Percentiles rank a stretch among this genome's conserved stretches.
These are phyloP conservation scores for Coleophora deauratella DNA, from an alignment of 2,888 invertebrate species.

Conservation along the genomic window DNA sequence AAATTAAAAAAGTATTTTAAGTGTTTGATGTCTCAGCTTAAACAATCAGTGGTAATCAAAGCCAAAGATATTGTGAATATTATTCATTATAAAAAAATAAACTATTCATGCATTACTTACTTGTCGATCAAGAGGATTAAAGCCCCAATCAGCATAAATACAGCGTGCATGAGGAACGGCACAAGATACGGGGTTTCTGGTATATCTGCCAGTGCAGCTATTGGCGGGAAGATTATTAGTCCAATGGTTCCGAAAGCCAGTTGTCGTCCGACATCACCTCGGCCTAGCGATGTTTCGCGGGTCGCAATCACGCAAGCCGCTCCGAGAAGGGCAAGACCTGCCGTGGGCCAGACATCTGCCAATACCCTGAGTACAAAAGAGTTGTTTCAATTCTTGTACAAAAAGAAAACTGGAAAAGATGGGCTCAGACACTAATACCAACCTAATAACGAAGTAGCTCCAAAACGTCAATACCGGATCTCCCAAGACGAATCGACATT, in stretches of 20 bases:
- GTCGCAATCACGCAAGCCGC: constrained; percentile 88
- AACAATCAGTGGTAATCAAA: too few relatives aligned
- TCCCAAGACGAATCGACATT: constrained; percentile 76
- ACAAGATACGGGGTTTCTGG: constrained; percentile 63
- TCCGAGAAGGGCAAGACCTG: constrained; percentile 80
- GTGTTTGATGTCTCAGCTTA: too few relatives aligned
- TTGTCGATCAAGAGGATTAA: constrained; percentile 72
- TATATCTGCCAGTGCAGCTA: constrained; percentile 63
- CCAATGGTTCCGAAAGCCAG: constrained; percentile 84
- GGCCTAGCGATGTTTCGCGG: constrained; percentile 84
- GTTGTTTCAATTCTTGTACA: not conserved
- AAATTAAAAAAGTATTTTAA: not conserved
- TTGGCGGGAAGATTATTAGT: constrained; percentile 79
- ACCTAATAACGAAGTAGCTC: constrained; percentile 79
- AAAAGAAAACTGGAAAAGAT: too few relatives aligned
- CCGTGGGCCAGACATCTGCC: constrained; percentile 85
- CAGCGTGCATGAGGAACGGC: constrained; percentile 75
- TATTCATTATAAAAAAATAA: too few relatives aligned
- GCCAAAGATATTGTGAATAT: too few relatives aligned
- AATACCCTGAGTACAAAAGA: constrained; percentile 61
- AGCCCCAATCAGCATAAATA: constrained; percentile 71
- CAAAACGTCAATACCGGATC: constrained; percentile 80
- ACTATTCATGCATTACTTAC: constrained; percentile 40
- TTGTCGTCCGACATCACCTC: constrained; percentile 86
- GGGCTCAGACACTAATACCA: too few relatives aligned